These are phyloP conservation scores for Drosophila auraria DNA, from an alignment of 1,140 invertebrate species.

Conservation along the genomic window DNA sequence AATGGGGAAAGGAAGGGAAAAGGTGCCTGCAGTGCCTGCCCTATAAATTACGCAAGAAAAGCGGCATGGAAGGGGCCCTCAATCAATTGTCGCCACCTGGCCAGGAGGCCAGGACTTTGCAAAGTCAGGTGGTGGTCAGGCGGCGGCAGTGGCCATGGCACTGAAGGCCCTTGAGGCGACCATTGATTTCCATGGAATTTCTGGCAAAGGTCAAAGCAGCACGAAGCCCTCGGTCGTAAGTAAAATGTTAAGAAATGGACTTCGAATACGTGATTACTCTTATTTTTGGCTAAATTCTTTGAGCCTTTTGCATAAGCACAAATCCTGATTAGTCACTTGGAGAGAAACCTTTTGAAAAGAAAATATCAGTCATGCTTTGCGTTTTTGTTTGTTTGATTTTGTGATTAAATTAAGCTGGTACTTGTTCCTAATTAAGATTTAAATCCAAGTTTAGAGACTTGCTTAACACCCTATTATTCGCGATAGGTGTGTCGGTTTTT, in stretches of 20 bases:
- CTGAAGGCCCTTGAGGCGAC: constrained; percentile 28
- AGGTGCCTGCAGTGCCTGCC: constrained; percentile 1
- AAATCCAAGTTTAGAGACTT: not conserved
- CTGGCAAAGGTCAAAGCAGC: constrained; percentile 43
- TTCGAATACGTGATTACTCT: constrained; percentile 1
- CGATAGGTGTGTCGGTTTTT: not conserved
- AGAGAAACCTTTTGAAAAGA: not conserved
- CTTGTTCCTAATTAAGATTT: too few relatives aligned
- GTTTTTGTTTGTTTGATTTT: too few relatives aligned
- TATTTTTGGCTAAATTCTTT: not conserved
- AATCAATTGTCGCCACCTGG: constrained; percentile 52
- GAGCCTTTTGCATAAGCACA: not conserved
- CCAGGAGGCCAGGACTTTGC: not conserved
- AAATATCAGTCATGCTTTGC: not conserved
- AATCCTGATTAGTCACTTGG: not conserved
- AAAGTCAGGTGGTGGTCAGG: constrained; percentile 6
- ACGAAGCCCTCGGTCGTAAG: constrained; percentile 14
- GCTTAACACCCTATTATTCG: not conserved
- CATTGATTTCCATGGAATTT: constrained; percentile 52
- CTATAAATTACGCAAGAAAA: constrained; percentile 47
- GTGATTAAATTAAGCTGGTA: too few relatives aligned
- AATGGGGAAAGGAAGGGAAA: too few relatives aligned
- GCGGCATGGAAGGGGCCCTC: not conserved
- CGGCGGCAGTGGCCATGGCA: constrained; percentile 23
- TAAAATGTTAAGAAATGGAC: constrained; percentile 6